phyloP scores from a whole-genome alignment of 2,888 invertebrate genomes.

The Drosophila kanekoi region DNA sequence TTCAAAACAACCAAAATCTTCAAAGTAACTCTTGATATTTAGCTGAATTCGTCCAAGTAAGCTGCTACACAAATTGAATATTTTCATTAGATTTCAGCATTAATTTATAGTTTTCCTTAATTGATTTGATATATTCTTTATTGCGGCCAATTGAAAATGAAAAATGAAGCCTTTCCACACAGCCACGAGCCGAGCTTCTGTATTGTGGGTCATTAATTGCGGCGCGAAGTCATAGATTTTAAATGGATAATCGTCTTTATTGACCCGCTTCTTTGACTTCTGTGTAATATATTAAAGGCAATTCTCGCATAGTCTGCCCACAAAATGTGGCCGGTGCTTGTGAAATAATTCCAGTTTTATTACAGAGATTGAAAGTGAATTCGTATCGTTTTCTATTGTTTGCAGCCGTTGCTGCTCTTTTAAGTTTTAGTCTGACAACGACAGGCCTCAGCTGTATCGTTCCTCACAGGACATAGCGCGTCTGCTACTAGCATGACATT shows the following conservation, averaged over 20 bases:
- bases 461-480: constrained; percentile 86
- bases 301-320: constrained; percentile 21
- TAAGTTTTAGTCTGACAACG: constrained; percentile 67
- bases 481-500: constrained; percentile 86
- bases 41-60: constrained; percentile 18
- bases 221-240: constrained; percentile 59
- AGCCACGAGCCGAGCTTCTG: constrained; percentile 11
- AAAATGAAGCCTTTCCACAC: constrained; percentile 17
- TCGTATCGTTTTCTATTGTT: neutral
- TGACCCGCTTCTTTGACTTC: constrained; percentile 67
- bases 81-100: constrained; percentile 62
- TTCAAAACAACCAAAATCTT: constrained; percentile 9
- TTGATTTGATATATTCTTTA: constrained; percentile 65
- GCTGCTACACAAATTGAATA: constrained; percentile 49
- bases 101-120: constrained; percentile 58
- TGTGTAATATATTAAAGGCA: constrained; percentile 47
- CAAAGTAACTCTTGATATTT: constrained; percentile 40
- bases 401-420: neutral
- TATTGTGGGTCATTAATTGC: constrained; percentile 61
- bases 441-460: constrained; percentile 84
- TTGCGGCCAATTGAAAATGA: constrained; percentile 57
- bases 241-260: constrained; percentile 73
- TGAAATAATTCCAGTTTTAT: constrained; percentile 51
- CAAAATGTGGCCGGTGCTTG: neutral
- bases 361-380: constrained; percentile 14